Conservation (phyloP, 2,113 vertebrate genomes). For the Beaufortia kweichowensis region DNA sequence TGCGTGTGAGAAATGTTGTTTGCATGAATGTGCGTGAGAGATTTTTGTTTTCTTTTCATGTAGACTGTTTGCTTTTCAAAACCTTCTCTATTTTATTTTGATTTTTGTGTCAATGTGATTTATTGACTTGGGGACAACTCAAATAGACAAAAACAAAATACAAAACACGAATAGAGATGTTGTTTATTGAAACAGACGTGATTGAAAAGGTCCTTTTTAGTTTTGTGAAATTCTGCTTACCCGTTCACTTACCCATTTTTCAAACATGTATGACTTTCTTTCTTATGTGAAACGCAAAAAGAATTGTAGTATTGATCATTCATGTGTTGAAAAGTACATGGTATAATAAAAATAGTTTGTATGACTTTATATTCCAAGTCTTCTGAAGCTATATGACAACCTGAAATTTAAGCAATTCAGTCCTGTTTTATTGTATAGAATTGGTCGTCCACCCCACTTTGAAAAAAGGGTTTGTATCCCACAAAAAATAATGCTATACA, state of each 20-base stretch:
- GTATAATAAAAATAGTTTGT: neutral
- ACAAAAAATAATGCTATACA: too few species aligned
- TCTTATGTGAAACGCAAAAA: neutral
- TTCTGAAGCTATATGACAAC: constrained; percentile 10
- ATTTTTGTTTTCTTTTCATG: neutral
- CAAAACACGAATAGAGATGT: neutral
- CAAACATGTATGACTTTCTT: neutral
- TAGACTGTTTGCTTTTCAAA: constrained; percentile 25
- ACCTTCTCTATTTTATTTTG: neutral
- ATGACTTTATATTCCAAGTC: neutral
- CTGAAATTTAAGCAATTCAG: neutral
- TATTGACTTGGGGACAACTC: neutral
- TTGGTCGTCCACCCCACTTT: too few species aligned
- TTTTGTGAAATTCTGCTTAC: neutral
- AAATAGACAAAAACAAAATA: too few species aligned
- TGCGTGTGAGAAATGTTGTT: constrained; percentile 17
- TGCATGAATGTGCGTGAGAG: neutral
- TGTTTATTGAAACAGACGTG: too few species aligned
- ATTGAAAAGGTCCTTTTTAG: neutral
- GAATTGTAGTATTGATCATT: neutral
- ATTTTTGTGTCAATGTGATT: constrained; percentile 10
- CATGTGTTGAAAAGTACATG: too few species aligned
- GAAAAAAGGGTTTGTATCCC: too few species aligned
- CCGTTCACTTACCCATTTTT: neutral
- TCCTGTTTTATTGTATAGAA: too few species aligned